Percentiles rank a stretch among this genome's conserved stretches.
These are phyloP conservation scores for Oryzias curvinotus DNA, from an alignment of 2,113 vertebrate genomes.

Conservation along the genomic window DNA sequence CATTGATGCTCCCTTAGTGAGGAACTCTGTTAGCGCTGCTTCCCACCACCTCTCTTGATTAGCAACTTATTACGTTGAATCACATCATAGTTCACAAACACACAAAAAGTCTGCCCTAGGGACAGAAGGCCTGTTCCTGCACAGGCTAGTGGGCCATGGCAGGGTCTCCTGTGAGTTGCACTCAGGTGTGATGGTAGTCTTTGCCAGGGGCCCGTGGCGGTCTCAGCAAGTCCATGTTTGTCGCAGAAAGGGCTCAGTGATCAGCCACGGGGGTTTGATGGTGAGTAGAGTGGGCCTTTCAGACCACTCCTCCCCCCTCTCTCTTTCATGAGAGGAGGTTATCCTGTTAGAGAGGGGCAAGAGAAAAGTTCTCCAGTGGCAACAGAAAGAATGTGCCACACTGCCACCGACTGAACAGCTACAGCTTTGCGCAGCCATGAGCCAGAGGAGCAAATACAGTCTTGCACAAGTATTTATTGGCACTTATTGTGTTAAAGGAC, in stretches of 20 bases:
- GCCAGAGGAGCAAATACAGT: conserved; percentile 58
- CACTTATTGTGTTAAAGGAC: conserved; percentile 55
- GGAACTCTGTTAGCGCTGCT: conserved; percentile 10
- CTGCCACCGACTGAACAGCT: conserved; percentile 66
- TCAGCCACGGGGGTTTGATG: conserved; percentile 62
- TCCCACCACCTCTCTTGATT: background rate
- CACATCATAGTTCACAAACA: background rate
- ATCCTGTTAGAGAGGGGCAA: conserved; percentile 67
- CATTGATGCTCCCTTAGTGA: conserved; percentile 9
- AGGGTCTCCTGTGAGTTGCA: conserved; percentile 25
- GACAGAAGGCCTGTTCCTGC: background rate
- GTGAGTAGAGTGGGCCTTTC: conserved; percentile 64
- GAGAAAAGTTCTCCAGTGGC: conserved; percentile 77
- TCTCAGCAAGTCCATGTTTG: conserved; percentile 41
- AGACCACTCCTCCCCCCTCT: conserved; percentile 34
- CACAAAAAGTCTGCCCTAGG: background rate
- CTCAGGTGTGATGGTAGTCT: conserved; percentile 40
- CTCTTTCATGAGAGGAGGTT: conserved; percentile 60
- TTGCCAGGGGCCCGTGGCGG: conserved; percentile 21
- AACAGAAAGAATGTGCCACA: conserved; percentile 79
- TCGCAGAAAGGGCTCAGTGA: conserved; percentile 56
- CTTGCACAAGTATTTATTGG: conserved; percentile 63
- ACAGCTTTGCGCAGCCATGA: conserved; percentile 55
- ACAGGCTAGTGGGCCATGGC: conserved; percentile 13
- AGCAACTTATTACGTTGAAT: conserved; percentile 11